phyloP scores from a whole-genome alignment of 2,888 invertebrate species.

The Ophioninae sp. region DNA sequence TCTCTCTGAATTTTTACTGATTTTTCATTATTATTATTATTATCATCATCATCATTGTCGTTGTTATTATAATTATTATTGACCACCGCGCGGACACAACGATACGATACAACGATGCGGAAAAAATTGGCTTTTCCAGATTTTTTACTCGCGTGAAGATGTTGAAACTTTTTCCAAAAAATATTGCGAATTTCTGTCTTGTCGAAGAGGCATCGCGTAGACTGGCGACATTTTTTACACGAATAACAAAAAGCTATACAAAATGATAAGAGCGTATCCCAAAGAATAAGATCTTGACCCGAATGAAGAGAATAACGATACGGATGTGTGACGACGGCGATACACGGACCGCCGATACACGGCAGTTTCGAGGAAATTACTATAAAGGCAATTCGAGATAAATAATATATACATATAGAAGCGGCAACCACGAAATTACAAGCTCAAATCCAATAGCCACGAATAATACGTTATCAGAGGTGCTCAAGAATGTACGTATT shows the following conservation, averaged over 20 bases:
- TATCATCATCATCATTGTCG: no score
- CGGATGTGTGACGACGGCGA: conserved; percentile 10
- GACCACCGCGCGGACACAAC: conserved; percentile 69
- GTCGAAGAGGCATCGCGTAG: conserved; percentile 24
- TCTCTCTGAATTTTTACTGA: conserved; percentile 58
- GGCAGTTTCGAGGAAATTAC: conserved; percentile 15
- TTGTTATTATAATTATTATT: no score
- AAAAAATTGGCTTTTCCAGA: conserved; percentile 20
- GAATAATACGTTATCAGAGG: conserved; percentile 72
- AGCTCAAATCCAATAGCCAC: conserved; percentile 68
- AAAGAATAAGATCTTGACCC: conserved; percentile 36
- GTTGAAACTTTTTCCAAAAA: conserved; percentile 34
- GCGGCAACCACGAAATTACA: conserved; percentile 62
- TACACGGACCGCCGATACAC: conserved; percentile 14
- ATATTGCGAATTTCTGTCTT: conserved; percentile 15
- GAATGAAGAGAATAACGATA: conserved; percentile 18
- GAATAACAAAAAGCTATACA: conserved; percentile 54
- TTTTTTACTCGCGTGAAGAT: no score
- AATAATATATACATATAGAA: conserved; percentile 16
- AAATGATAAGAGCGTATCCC: conserved; percentile 61
- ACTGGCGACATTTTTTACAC: conserved; percentile 35
- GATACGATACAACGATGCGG: conserved; percentile 75
- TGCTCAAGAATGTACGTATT: conserved; percentile 76
- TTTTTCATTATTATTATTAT: conserved; percentile 57
- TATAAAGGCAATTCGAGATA: conserved; percentile 36